These are phyloP conservation scores for Taeniopygia guttata DNA, from an alignment of 2,797 vertebrate species.

Conservation along the genomic window DNA sequence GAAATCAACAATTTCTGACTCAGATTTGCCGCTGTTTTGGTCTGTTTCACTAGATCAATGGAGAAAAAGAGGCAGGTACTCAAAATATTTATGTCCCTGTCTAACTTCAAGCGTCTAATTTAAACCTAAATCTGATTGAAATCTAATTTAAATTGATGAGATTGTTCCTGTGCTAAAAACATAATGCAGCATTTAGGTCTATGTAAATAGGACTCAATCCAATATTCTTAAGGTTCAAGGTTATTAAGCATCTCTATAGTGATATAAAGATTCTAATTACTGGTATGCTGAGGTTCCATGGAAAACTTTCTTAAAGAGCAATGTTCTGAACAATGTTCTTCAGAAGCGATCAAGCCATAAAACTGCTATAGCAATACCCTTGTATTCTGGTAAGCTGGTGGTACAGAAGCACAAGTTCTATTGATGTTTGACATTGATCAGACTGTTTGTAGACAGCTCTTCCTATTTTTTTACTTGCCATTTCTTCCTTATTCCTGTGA, in stretches of 20 bases:
- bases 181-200: neutral
- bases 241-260: neutral
- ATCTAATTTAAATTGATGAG: neutral
- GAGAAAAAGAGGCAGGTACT: neutral
- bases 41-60: neutral
- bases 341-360: neutral
- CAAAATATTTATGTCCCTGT: neutral
- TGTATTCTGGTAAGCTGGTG: neutral
- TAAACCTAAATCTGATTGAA: neutral
- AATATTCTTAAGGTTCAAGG: neutral
- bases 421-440: neutral
- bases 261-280: neutral
- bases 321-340: neutral
- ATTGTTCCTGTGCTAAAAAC: neutral
- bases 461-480: neutral
- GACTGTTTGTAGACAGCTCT: neutral
- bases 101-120: neutral
- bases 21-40: neutral
- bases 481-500: neutral
- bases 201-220: neutral
- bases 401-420: neutral
- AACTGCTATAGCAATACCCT: neutral
- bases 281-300: neutral
- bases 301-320: neutral
- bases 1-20: neutral